phyloP scores from a whole-genome alignment of 2,797 vertebrate species.

The Lemur catta region DNA sequence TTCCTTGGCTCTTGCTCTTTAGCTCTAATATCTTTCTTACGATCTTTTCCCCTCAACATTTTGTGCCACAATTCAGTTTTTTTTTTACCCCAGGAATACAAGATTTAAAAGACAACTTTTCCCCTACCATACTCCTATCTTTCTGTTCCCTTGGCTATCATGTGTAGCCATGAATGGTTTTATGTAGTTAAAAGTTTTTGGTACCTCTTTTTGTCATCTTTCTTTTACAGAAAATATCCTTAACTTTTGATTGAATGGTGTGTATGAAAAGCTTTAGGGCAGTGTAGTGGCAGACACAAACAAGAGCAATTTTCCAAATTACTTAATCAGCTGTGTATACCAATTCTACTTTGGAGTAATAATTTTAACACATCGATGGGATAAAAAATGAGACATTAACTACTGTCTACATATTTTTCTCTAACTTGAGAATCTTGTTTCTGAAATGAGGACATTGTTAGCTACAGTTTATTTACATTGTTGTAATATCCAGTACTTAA shows the following conservation, averaged over 20 bases:
- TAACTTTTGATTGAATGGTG: neutral
- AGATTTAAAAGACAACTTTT: neutral
- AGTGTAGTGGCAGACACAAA: neutral
- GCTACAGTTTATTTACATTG: neutral
- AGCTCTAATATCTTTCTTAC: neutral
- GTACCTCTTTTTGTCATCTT: neutral
- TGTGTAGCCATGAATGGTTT: neutral
- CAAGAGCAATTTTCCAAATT: neutral
- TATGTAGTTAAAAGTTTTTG: neutral
- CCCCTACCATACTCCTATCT: neutral
- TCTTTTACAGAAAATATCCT: neutral
- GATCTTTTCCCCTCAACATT: neutral
- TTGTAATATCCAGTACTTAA: neutral
- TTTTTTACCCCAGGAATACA: neutral
- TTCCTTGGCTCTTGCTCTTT: neutral
- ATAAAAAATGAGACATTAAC: neutral
- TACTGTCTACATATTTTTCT: neutral
- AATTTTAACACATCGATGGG: neutral
- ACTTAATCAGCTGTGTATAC: neutral
- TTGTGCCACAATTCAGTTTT: neutral
- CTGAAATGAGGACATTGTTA: neutral
- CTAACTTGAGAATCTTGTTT: neutral
- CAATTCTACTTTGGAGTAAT: neutral
- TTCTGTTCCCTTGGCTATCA: neutral
- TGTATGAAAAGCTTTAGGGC: neutral